A percentile compares a stretch with the other conserved stretches of the same genome.
phyloP scores from a whole-genome alignment of 2,888 invertebrate genomes.

The Phania funesta region DNA sequence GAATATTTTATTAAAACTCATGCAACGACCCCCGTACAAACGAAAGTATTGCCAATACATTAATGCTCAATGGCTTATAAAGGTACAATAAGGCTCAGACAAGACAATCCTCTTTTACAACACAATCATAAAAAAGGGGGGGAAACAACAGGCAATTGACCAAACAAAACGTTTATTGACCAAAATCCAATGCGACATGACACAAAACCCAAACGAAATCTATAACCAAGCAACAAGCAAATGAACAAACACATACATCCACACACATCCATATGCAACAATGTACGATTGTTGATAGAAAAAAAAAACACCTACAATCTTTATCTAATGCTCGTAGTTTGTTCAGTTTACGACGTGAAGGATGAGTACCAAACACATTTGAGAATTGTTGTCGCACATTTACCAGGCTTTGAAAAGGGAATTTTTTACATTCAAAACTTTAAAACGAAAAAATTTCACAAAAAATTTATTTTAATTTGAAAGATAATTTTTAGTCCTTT shows the following conservation, averaged over 20 bases:
- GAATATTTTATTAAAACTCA: neutral
- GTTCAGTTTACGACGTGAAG: constrained; percentile 17
- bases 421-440: too few relatives aligned
- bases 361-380: constrained; percentile 27
- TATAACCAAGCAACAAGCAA: constrained; percentile 1
- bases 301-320: neutral
- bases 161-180: constrained; percentile 53
- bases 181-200: constrained; percentile 46
- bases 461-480: too few relatives aligned
- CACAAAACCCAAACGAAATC: constrained; percentile 46
- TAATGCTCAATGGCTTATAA: neutral
- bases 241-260: neutral
- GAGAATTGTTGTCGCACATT: constrained; percentile 40
- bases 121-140: neutral
- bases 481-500: too few relatives aligned
- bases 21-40: neutral
- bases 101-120: constrained; percentile 28
- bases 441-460: too few relatives aligned
- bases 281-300: neutral
- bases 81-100: constrained; percentile 15
- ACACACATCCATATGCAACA: neutral
- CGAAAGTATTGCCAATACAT: neutral
- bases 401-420: constrained; percentile 5
- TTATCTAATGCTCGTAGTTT: neutral
- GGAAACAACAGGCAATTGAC: constrained; percentile 29